A percentile compares a stretch with the other conserved stretches of the same genome.
phyloP scores from a whole-genome alignment of 2,888 invertebrate genomes.

The Orthosia gracilis region DNA sequence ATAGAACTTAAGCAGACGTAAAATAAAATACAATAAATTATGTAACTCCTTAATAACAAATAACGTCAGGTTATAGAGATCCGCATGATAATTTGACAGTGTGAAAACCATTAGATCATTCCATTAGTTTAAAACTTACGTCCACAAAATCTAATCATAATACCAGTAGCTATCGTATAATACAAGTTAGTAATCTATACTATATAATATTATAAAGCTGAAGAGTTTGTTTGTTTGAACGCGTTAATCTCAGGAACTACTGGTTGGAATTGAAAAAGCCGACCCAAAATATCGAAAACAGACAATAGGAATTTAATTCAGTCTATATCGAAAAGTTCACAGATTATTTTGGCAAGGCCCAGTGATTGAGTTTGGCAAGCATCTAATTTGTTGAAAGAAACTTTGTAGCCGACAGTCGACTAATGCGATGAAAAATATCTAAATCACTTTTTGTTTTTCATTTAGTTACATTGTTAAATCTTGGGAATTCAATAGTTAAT shows the following conservation, averaged over 20 bases:
- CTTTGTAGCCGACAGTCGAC: conserved; percentile 34
- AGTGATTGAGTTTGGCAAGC: conserved; percentile 49
- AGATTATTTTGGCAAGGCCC: conserved; percentile 59
- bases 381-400: conserved; percentile 55
- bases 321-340: conserved; percentile 32
- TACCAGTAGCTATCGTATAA: neutral
- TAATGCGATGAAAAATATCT: conserved; percentile 48
- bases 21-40: conserved; percentile 1
- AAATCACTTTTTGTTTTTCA: conserved; percentile 28
- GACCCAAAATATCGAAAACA: neutral
- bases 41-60: neutral
- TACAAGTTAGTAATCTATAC: too few species aligned
- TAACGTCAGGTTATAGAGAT: conserved; percentile 7
- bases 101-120: neutral
- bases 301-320: conserved; percentile 32
- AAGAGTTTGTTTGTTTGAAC: too few species aligned
- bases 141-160: neutral
- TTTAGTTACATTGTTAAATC: conserved; percentile 11
- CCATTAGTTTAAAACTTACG: neutral
- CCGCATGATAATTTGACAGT: neutral
- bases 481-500: neutral
- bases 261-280: too few species aligned
- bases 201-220: too few species aligned
- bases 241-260: too few species aligned
- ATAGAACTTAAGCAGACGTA: neutral